phyloP scores from a whole-genome alignment of 1,140 invertebrate species.

The Epicauta chinensis region DNA sequence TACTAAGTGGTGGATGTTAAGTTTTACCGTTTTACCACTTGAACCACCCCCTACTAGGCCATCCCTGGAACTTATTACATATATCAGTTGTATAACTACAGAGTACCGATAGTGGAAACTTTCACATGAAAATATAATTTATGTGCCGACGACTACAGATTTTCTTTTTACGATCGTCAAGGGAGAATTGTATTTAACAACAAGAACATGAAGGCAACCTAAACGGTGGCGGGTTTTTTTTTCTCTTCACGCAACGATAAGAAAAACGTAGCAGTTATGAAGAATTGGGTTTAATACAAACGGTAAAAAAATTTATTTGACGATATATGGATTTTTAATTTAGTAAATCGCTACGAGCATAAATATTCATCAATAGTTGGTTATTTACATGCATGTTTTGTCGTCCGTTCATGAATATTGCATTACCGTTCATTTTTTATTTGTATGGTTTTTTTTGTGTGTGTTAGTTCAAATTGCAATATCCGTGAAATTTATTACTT shows the following conservation, averaged over 20 bases:
- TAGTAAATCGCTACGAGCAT: too few species aligned
- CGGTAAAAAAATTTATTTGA: too few species aligned
- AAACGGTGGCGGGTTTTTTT: background rate
- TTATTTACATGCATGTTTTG: too few species aligned
- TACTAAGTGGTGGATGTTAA: slow-evolving; percentile 12
- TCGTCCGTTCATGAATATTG: too few species aligned
- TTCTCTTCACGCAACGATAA: background rate
- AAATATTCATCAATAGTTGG: too few species aligned
- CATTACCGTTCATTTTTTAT: too few species aligned
- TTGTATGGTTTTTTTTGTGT: too few species aligned
- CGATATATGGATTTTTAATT: too few species aligned
- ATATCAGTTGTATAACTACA: slow-evolving; percentile 15
- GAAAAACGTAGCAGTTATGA: too few species aligned
- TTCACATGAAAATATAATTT: slow-evolving; percentile 5
- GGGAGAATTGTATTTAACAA: background rate
- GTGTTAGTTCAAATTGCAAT: too few species aligned
- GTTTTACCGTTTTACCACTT: background rate
- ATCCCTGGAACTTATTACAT: slow-evolving; percentile 15
- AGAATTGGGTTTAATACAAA: too few species aligned
- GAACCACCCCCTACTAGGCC: background rate
- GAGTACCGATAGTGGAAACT: slow-evolving; percentile 8
- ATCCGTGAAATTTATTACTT: too few species aligned
- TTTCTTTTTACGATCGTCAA: slow-evolving; percentile 8
- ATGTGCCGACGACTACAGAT: slow-evolving; percentile 9
- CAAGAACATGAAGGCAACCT: background rate